Base-by-base conservation (phyloP, 1,140 invertebrate species). In the Brachionus manjavacas region DNA sequence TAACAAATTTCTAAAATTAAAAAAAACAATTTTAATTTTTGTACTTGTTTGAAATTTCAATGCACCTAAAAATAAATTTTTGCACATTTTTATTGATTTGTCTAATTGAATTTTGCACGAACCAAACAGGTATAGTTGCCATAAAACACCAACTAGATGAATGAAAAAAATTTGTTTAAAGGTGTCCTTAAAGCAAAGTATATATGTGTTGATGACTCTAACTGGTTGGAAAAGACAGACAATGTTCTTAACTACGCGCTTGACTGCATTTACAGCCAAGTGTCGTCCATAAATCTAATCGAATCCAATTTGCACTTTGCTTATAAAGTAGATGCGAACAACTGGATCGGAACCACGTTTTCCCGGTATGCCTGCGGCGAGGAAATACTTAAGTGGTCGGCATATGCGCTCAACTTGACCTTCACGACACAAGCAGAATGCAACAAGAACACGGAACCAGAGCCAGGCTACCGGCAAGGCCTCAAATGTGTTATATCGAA, bases 131-230 rank as follows among this genome's bases (percentile, higher is more conserved):
- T 76, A 76, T 76, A 4, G 43, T 72, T 39, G 39, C 39, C 39
- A 39, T 31, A 68, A 68, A 9, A 28, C 31, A 68, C 31, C 31
- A 31, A 31, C 66, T 66, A 25, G 60, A 25, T 11, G 28, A 31
- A 66, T 25, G 39, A 31, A 28, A 31, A 76, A 49, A 76, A 12
- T 25, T 49, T 20, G 43, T 31, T 81, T 81, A 16, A 81, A 81
- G 79, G 49, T 16, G 20, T 81, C 20, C 11, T 28, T 11, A 81
- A 81, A 81, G 41, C 25, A 28, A 60, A 46, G 35, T 81, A 81
- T 81, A 28, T 64, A 16, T 81, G 79, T 23, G 60, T 81, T 23
- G 79, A 81, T 23, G 79, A 81, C 41, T 23, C 52, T 16, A 81
- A 81, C 39, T 81, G 52, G 52, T 20, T 64, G 20, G 79, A 81